A percentile compares a stretch with the other conserved stretches of the same genome.
phyloP scores from a whole-genome alignment of 2,888 invertebrate genomes.

The Plemyria rubiginata region DNA sequence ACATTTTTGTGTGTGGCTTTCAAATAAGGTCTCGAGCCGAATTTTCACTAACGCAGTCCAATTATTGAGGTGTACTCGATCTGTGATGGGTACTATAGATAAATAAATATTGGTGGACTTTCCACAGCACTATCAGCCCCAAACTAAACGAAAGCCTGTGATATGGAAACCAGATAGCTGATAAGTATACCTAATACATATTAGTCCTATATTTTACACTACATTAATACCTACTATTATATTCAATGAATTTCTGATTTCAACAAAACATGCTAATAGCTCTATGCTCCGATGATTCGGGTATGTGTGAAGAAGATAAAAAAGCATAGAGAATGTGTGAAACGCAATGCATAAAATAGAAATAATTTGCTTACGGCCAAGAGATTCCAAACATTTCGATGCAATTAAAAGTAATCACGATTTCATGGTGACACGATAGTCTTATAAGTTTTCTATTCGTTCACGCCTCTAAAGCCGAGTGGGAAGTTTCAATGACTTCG shows the following conservation, averaged over 20 bases:
- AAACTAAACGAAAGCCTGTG: too few relatives aligned
- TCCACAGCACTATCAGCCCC: too few relatives aligned
- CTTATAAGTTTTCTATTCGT: slow-evolving; percentile 19
- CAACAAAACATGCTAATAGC: slow-evolving; percentile 2
- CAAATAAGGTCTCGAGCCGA: not conserved
- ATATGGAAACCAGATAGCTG: too few relatives aligned
- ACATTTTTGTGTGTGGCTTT: not conserved
- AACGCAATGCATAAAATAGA: slow-evolving; percentile 13
- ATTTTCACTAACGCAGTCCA: not conserved
- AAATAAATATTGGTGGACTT: too few relatives aligned
- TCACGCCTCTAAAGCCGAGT: slow-evolving; percentile 5
- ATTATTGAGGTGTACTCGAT: not conserved
- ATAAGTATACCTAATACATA: too few relatives aligned
- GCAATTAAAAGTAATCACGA: slow-evolving; percentile 29
- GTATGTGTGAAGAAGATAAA: slow-evolving; percentile 18
- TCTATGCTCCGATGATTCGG: slow-evolving; percentile 17
- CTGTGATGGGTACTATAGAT: too few relatives aligned
- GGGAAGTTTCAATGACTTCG: slow-evolving; percentile 14
- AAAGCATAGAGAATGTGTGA: slow-evolving; percentile 10
- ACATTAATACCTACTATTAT: too few relatives aligned
- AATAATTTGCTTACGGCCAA: slow-evolving; percentile 20
- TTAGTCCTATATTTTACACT: too few relatives aligned
- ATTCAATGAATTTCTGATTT: not conserved
- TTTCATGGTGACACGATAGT: slow-evolving; percentile 26
- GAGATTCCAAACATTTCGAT: slow-evolving; percentile 22